Evolutionary conservation across 2,797 vertebrate species (phyloP).

Genomic region (Apogon talboti): DNA sequence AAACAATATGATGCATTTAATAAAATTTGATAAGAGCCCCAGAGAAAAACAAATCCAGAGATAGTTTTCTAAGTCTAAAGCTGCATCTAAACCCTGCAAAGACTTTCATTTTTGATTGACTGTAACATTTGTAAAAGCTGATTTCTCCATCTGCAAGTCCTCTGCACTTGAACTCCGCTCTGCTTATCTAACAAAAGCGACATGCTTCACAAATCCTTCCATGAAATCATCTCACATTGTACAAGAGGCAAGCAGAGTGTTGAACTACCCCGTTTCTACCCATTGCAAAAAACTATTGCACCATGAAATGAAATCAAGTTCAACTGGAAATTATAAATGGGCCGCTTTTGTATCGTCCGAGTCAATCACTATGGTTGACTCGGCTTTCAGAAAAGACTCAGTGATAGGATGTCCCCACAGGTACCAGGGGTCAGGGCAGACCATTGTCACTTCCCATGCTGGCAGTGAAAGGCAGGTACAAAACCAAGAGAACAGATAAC

Average conservation of each 20-base stretch:
- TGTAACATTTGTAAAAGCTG: conserved; percentile 14
- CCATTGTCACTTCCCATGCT: conserved; percentile 39
- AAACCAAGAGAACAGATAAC: conserved; percentile 71
- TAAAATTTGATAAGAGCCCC: neutral
- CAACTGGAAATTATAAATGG: conserved; percentile 41
- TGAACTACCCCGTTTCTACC: conserved; percentile 12
- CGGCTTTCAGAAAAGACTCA: conserved; percentile 30
- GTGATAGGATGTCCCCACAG: conserved; percentile 39
- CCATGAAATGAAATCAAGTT: conserved; percentile 56
- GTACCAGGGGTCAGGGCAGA: conserved; percentile 47
- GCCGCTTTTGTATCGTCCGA: conserved; percentile 18
- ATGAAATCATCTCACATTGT: conserved; percentile 25
- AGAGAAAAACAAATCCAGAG: neutral
- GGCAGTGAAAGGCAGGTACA: conserved; percentile 70
- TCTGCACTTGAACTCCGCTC: neutral
- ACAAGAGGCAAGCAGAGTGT: neutral
- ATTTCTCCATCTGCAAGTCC: conserved; percentile 19
- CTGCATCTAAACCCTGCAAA: conserved; percentile 7
- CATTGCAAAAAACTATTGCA: conserved; percentile 46
- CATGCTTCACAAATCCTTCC: conserved; percentile 9
- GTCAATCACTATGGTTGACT: conserved; percentile 27
- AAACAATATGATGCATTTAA: too few relatives aligned
- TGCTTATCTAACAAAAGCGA: conserved; percentile 21
- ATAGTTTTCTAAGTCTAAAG: neutral
- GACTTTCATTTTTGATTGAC: conserved; percentile 9